These are phyloP conservation scores for Uromys caudimaculatus DNA, from an alignment of 2,797 vertebrate genomes.

Conservation along the genomic window DNA sequence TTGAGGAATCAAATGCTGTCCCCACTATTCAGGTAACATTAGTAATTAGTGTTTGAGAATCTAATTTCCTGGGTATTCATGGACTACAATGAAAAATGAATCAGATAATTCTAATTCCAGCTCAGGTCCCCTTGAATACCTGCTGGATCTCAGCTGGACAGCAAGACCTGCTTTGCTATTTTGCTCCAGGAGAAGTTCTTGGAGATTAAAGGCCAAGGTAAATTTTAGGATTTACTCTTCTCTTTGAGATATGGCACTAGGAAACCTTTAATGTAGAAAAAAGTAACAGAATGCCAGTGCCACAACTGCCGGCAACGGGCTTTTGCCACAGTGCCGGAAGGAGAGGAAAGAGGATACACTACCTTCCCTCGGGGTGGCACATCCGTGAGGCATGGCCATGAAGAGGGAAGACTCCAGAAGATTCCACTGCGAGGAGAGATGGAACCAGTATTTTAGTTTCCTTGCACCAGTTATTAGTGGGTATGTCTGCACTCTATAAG, in stretches of 20 bases:
- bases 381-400: background rate
- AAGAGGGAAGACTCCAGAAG: background rate
- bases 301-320: background rate
- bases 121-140: background rate
- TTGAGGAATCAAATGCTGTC: background rate
- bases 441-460: background rate
- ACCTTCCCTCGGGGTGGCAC: background rate
- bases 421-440: background rate
- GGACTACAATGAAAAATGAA: background rate
- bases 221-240: background rate
- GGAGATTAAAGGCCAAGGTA: constrained; percentile 30
- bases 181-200: background rate
- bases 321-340: background rate
- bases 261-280: background rate
- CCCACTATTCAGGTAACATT: background rate
- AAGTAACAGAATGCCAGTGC: background rate
- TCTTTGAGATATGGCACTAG: background rate
- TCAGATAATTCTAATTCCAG: constrained; percentile 22
- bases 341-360: background rate
- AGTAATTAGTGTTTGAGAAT: constrained; percentile 21
- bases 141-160: background rate
- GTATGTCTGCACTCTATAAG: background rate
- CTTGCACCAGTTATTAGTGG: background rate
- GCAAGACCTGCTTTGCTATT: background rate
- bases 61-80: background rate